Conservation (phyloP, 1,140 invertebrate genomes). For the Ruditapes philippinarum region DNA sequence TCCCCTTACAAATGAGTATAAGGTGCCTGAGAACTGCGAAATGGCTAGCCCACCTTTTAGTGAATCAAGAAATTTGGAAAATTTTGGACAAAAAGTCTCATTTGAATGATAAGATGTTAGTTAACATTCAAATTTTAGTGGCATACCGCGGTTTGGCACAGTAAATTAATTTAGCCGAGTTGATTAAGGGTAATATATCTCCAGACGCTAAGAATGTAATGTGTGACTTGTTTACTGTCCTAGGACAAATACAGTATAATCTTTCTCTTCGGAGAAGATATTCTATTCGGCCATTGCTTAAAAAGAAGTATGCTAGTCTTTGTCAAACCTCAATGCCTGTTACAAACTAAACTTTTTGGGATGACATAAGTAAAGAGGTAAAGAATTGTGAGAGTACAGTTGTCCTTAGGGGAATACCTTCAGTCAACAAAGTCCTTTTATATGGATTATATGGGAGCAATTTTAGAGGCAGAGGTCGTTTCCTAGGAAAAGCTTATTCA, state of each 20-base stretch:
- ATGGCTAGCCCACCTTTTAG: background rate
- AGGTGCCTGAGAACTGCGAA: constrained; percentile 39
- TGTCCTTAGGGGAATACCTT: background rate
- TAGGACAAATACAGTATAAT: constrained; percentile 41
- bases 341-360: constrained; percentile 19
- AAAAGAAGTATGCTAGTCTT: constrained; percentile 27
- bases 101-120: constrained; percentile 17
- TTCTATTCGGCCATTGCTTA: background rate
- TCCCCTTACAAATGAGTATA: background rate
- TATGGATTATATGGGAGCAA: background rate
- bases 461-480: constrained; percentile 1
- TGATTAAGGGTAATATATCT: constrained; percentile 22
- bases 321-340: constrained; percentile 25
- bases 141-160: constrained; percentile 8
- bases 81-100: constrained; percentile 25
- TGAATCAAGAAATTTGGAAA: constrained; percentile 52
- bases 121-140: constrained; percentile 41
- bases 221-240: background rate
- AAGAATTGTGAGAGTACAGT: constrained; percentile 32
- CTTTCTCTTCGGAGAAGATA: background rate
- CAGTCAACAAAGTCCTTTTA: background rate
- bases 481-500: background rate
- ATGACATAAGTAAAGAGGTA: constrained; percentile 49
- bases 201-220: background rate
- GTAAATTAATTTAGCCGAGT: constrained; percentile 6